Conservation (phyloP, 92 coral and sea anemone genomes). For the Zoanthus solanderi region DNA sequence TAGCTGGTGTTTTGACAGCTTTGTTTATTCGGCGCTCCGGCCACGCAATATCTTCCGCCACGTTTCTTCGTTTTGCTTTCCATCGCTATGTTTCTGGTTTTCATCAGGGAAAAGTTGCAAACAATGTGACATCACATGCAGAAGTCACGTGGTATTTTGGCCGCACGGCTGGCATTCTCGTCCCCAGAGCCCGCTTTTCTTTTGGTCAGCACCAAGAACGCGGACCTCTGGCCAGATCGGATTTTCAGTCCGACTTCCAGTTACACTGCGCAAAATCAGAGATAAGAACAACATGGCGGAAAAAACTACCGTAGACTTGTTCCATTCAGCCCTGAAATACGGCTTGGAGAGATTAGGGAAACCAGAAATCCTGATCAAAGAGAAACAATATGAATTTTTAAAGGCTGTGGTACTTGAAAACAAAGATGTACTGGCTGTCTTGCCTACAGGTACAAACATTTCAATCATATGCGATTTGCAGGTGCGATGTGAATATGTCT, state of each 20-base stretch:
- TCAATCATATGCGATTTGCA: not conserved
- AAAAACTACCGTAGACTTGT: not conserved
- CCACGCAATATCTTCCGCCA: too few relatives aligned
- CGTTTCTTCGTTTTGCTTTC: too few relatives aligned
- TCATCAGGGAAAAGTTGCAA: too few relatives aligned
- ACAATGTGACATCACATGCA: too few relatives aligned
- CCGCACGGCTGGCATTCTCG: too few relatives aligned
- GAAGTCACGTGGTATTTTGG: too few relatives aligned
- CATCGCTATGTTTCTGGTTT: too few relatives aligned
- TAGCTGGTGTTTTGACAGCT: too few relatives aligned
- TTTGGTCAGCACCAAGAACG: not conserved
- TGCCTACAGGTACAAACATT: conserved; percentile 4
- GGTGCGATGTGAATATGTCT: conserved; percentile 1
- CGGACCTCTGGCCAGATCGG: not conserved
- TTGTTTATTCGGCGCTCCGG: too few relatives aligned
- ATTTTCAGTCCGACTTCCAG: not conserved
- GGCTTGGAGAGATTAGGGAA: conserved; percentile 1
- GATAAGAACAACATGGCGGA: not conserved
- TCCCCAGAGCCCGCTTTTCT: too few relatives aligned
- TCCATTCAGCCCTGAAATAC: conserved; percentile 2
- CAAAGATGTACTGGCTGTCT: not conserved
- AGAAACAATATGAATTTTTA: not conserved
- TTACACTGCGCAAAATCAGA: not conserved
- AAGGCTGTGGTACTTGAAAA: not conserved
- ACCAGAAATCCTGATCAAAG: not conserved